Evolutionary conservation across 2,797 vertebrate species (phyloP).

Genomic region (Astyanax mexicanus): DNA sequence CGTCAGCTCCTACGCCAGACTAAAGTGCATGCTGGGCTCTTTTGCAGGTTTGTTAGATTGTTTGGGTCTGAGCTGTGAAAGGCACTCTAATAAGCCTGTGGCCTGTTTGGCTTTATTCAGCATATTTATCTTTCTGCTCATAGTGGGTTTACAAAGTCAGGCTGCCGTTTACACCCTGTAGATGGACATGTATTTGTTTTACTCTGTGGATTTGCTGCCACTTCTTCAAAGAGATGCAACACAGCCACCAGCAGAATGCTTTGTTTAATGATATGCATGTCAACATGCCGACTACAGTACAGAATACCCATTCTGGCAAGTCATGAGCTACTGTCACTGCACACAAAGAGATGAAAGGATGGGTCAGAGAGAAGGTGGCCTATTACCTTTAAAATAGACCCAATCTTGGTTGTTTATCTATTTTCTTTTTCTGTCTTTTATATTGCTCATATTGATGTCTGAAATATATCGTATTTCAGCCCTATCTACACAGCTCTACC

Average conservation of each 20-base stretch:
- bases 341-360: constrained; percentile 41
- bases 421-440: too few species aligned
- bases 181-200: constrained; percentile 34
- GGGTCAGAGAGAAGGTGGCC: constrained; percentile 40
- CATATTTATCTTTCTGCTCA: constrained; percentile 42
- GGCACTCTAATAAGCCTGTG: constrained; percentile 19
- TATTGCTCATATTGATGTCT: too few species aligned
- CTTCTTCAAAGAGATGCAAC: constrained; percentile 27
- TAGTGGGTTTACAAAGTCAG: constrained; percentile 33
- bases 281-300: constrained; percentile 27
- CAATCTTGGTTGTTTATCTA: too few species aligned
- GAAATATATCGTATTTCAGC: too few species aligned
- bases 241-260: background rate
- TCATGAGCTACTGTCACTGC: constrained; percentile 23
- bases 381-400: constrained; percentile 42
- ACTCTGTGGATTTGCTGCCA: constrained; percentile 22
- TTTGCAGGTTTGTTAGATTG: background rate
- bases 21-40: background rate
- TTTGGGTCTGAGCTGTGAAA: constrained; percentile 17
- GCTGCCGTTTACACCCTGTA: constrained; percentile 18
- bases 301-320: constrained; percentile 23
- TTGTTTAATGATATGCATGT: constrained; percentile 15
- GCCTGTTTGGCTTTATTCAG: constrained; percentile 40
- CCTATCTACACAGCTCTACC: too few species aligned
- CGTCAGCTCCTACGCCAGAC: background rate